These are phyloP conservation scores for Cladorhizidae sp. DNA, from an alignment of 37 sponge, comb jelly and placozoan species.

Conservation along the genomic window DNA sequence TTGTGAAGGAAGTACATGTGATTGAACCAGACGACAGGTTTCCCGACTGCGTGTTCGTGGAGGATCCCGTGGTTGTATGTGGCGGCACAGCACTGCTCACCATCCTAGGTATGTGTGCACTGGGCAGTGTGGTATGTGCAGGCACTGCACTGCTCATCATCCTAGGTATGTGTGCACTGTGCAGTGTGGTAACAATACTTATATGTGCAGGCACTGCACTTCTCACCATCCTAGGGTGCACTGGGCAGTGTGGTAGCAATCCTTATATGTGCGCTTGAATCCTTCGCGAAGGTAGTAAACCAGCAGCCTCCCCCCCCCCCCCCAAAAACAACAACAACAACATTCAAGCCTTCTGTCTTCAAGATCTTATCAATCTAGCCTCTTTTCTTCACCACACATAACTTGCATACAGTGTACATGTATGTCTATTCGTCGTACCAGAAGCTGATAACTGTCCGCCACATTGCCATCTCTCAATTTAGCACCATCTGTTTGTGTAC, in stretches of 20 bases:
- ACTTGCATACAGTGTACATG: no score
- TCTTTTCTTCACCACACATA: no score
- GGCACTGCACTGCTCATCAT: slow-evolving; percentile 68
- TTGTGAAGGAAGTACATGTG: slow-evolving; percentile 45
- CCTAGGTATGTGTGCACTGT: not conserved
- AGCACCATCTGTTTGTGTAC: no score
- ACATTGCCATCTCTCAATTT: no score
- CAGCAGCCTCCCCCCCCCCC: not conserved
- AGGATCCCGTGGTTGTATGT: slow-evolving; percentile 81
- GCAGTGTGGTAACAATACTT: slow-evolving; percentile 50
- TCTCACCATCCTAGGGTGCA: slow-evolving; percentile 31
- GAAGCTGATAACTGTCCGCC: no score
- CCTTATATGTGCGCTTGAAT: not conserved
- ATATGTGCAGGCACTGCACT: slow-evolving; percentile 59
- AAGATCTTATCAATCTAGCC: no score
- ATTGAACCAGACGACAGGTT: slow-evolving; percentile 62
- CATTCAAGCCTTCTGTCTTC: not conserved
- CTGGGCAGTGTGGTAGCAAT: not conserved
- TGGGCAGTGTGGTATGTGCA: slow-evolving; percentile 69
- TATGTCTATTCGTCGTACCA: no score
- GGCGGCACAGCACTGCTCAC: slow-evolving; percentile 66
- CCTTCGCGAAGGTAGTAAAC: not conserved
- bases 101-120: slow-evolving; percentile 3
- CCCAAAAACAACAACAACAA: not conserved
- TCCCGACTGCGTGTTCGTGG: slow-evolving; percentile 91